A percentile compares a stretch with the other conserved stretches of the same genome.
Evolutionary conservation across 2,888 invertebrate genomes (phyloP).

Genomic region (Eudasyphora cyanicolor): DNA sequence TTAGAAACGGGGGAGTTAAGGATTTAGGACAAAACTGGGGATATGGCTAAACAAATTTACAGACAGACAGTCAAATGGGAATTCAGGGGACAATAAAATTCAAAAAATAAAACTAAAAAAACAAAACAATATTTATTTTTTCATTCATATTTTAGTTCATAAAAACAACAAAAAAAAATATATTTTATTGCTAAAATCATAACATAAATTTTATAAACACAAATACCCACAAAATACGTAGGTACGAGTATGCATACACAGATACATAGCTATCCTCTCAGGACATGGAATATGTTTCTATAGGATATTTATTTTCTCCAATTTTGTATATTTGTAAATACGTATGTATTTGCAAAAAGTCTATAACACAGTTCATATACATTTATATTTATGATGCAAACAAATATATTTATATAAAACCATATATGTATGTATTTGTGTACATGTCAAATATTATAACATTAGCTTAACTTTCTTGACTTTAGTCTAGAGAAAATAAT

Average conservation of each 20-base stretch:
- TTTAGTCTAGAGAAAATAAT: background rate
- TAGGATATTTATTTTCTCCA: background rate
- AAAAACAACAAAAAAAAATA: slow-evolving; percentile 16
- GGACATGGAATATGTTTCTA: background rate
- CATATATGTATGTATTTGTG: background rate
- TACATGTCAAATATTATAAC: background rate
- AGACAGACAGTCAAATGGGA: background rate
- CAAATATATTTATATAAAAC: background rate
- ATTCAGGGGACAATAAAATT: background rate
- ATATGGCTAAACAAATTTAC: background rate
- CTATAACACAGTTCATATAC: too few species aligned
- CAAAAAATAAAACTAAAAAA: background rate
- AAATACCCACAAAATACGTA: background rate
- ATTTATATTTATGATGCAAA: too few species aligned
- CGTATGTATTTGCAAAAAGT: too few species aligned
- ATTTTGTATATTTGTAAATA: background rate
- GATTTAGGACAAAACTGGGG: background rate
- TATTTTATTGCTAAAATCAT: slow-evolving; percentile 23
- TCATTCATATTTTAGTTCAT: background rate
- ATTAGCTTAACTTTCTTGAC: slow-evolving; percentile 1
- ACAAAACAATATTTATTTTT: background rate
- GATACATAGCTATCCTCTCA: background rate
- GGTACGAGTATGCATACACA: background rate
- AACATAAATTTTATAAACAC: slow-evolving; percentile 5
- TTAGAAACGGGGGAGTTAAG: background rate